These are phyloP conservation scores for Chiroxiphia lanceolata DNA, from an alignment of 2,797 vertebrate genomes.

Conservation along the genomic window DNA sequence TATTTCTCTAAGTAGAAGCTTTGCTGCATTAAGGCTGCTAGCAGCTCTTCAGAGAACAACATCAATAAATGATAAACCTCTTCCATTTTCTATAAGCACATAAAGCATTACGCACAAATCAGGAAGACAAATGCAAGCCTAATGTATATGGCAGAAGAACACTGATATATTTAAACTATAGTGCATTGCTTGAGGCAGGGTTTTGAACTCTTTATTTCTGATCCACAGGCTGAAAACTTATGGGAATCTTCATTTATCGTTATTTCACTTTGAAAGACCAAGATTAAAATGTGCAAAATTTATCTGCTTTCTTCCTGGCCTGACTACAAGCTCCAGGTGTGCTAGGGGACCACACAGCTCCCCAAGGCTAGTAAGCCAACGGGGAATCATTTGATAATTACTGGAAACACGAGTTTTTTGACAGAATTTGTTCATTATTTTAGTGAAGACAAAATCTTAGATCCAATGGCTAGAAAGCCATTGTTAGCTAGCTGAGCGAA, in stretches of 20 bases:
- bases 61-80: constrained; percentile 6
- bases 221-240: not conserved
- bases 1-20: not conserved
- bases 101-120: not conserved
- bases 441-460: not conserved
- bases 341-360: not conserved
- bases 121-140: not conserved
- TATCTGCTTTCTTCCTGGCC: not conserved
- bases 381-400: not conserved
- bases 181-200: not conserved
- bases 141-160: not conserved
- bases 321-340: not conserved
- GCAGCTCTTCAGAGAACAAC: not conserved
- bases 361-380: not conserved
- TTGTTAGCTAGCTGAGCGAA: not conserved
- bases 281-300: not conserved
- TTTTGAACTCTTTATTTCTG: not conserved
- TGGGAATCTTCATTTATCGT: not conserved
- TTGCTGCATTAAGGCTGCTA: not conserved
- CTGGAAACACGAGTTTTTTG: not conserved
- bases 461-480: not conserved
- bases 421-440: not conserved
- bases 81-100: not conserved
- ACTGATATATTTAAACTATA: not conserved
- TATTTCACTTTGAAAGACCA: constrained; percentile 3